Evolutionary conservation across 2,113 vertebrate genomes (phyloP), one percentile per base, ranked within the genome.

Genomic region (Pseudorhombus dupliciocellatus): DNA sequence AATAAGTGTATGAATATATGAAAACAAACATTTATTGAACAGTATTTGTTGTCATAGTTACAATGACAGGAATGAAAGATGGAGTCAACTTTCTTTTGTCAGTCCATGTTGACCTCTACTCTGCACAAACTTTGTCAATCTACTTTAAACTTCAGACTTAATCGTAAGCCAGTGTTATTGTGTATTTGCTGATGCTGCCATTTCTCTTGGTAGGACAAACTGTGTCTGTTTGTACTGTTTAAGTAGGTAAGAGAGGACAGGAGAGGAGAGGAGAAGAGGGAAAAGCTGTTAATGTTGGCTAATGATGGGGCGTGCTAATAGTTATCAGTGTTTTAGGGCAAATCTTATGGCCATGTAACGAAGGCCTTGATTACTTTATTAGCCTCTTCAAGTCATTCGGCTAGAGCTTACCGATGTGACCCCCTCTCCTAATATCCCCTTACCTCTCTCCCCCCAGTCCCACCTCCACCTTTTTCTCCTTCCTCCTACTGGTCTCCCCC

Each of bases 291-390:
- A 88, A 88, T 84, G 88, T 88, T 84, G 77, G 72, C 86, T 90
- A 86, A 93, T 93, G 84, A 93, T 88, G 87, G 88, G 87, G 87
- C 79, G 75, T 78, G 54, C 68, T 93, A 93, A 94, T 92, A 93
- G 90, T 93, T 91, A 90, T 92, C 90, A 88, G 91, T 92, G 90
- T 94, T 93, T 93, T 92, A 93, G 91, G 89, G 90, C 84, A 84
- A 92, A 90, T 92, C 88, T 93, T 92, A 94, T 92, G 84, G 85
- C 87, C 91, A 89, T 93, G 93, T 94, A 93, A 94, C 90, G 75
- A 91, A 93, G 90, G 91, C 75, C 91, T 88, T 92, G 89, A 94
- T 94, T 87, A 93, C 92, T 92, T 93, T 93, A 94, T 93, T 92
- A 92, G 92, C 84, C 91, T 90, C 88, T 93, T 93, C 89, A 91